Conservation (phyloP, 2,113 vertebrate species). For the Leptosomus discolor region DNA sequence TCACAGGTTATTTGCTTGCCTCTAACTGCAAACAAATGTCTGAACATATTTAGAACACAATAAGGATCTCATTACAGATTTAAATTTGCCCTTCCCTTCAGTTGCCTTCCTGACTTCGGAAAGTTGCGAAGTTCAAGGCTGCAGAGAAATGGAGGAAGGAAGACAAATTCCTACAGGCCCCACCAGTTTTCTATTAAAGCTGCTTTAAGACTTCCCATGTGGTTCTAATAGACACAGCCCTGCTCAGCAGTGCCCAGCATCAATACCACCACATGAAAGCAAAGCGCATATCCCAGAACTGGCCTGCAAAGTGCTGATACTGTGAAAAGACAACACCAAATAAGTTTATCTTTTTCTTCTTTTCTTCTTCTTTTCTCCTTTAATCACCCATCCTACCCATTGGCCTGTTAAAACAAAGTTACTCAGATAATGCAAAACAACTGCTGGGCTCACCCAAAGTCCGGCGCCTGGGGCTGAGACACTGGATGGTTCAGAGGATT, state of each 20-base stretch:
- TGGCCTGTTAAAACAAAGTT: neutral
- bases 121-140: slow-evolving; percentile 23
- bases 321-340: slow-evolving; percentile 40
- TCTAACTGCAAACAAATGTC: neutral
- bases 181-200: slow-evolving; percentile 53
- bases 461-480: neutral
- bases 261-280: slow-evolving; percentile 61
- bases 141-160: slow-evolving; percentile 13
- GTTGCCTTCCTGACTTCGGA: neutral
- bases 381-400: neutral
- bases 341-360: neutral
- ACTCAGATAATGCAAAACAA: neutral
- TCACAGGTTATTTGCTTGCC: neutral
- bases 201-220: slow-evolving; percentile 45
- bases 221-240: slow-evolving; percentile 51
- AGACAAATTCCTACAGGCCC: slow-evolving; percentile 42
- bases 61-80: neutral
- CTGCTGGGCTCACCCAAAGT: slow-evolving; percentile 8
- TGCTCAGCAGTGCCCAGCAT: slow-evolving; percentile 53
- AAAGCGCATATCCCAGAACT: slow-evolving; percentile 18
- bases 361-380: neutral
- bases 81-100: neutral
- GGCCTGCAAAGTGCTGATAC: slow-evolving; percentile 47
- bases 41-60: neutral
- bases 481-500: neutral